These are phyloP conservation scores for Xerus inauris DNA, from an alignment of 2,113 vertebrate genomes.

Conservation along the genomic window DNA sequence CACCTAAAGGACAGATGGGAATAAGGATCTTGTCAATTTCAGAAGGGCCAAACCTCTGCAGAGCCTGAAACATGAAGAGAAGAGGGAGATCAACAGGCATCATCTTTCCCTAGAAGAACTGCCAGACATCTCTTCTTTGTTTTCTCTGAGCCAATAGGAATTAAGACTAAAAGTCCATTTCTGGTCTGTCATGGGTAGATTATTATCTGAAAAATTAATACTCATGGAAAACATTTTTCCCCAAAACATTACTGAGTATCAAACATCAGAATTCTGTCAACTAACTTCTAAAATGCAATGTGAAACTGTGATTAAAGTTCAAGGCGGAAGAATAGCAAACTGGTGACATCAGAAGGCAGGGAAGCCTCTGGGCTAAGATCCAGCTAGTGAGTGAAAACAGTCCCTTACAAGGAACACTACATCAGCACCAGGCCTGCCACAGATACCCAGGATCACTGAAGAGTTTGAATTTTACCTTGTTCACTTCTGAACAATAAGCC, in stretches of 20 bases:
- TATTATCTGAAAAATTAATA: not conserved
- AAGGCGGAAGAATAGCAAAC: not conserved
- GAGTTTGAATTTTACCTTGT: not conserved
- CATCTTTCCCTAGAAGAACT: not conserved
- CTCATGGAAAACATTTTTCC: not conserved
- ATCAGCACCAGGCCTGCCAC: not conserved
- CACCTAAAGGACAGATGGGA: not conserved
- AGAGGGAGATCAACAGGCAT: too few species aligned
- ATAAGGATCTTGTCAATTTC: not conserved
- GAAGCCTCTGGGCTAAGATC: not conserved
- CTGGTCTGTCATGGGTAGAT: not conserved
- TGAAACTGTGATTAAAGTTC: constrained; percentile 40
- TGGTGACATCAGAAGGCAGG: not conserved
- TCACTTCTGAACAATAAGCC: not conserved
- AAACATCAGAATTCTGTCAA: not conserved
- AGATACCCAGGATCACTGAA: not conserved
- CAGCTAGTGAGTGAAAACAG: not conserved
- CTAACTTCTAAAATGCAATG: not conserved
- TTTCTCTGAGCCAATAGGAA: not conserved
- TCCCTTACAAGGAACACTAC: not conserved
- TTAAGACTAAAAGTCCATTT: not conserved
- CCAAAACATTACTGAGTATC: not conserved
- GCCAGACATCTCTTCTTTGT: not conserved
- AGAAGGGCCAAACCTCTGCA: not conserved
- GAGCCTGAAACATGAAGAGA: not conserved